A percentile compares a stretch with the other conserved stretches of the same genome.
These are phyloP conservation scores for Pseudomyrmex sp. DNA, from an alignment of 1,140 invertebrate genomes.

Conservation along the genomic window DNA sequence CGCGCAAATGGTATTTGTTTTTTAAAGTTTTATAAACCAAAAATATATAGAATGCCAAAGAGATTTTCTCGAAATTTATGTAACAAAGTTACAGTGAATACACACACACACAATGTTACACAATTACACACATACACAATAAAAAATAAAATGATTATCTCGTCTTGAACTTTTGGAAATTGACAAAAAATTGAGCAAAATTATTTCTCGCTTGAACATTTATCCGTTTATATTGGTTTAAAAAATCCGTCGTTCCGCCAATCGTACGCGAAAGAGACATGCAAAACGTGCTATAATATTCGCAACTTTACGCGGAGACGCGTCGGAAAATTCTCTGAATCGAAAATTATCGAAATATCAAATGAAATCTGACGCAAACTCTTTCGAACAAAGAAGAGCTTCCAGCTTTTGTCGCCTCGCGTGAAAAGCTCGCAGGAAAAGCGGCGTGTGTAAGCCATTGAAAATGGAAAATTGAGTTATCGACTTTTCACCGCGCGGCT, in stretches of 20 bases:
- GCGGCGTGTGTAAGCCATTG: slow-evolving; percentile 23
- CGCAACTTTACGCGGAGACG: slow-evolving; percentile 1
- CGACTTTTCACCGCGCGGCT: slow-evolving; percentile 14
- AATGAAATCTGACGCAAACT: slow-evolving; percentile 53
- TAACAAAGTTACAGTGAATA: too few relatives aligned
- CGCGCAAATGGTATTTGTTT: too few relatives aligned
- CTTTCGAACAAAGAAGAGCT: slow-evolving; percentile 55
- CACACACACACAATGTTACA: too few relatives aligned
- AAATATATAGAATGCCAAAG: not conserved
- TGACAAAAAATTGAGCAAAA: not conserved
- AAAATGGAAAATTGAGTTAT: slow-evolving; percentile 55
- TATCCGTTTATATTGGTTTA: not conserved
- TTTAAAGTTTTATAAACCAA: not conserved
- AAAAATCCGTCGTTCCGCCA: slow-evolving; percentile 13
- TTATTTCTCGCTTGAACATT: slow-evolving; percentile 1
- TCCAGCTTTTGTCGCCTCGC: slow-evolving; percentile 42
- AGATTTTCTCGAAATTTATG: not conserved
- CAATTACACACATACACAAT: too few relatives aligned
- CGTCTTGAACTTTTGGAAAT: too few relatives aligned
- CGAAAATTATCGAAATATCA: slow-evolving; percentile 59
- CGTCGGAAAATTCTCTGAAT: slow-evolving; percentile 5
- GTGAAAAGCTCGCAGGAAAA: slow-evolving; percentile 25
- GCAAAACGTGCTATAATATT: not conserved
- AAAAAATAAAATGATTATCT: too few relatives aligned
- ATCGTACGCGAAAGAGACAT: not conserved